These are phyloP conservation scores for Cariama cristata DNA, from an alignment of 2,113 vertebrate genomes.

Conservation along the genomic window DNA sequence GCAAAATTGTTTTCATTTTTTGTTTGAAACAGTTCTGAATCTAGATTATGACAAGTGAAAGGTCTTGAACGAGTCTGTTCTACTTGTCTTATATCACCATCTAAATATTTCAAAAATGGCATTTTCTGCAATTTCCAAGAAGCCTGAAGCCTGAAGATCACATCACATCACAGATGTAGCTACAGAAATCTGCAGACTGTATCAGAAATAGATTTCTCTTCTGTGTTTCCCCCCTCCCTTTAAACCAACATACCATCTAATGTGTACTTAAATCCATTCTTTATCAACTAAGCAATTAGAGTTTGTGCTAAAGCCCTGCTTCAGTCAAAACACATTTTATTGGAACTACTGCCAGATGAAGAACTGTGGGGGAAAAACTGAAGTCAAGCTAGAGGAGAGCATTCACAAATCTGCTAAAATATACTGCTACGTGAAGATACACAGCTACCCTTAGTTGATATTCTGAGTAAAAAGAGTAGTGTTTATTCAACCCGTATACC, in stretches of 20 bases:
- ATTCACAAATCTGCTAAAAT: neutral
- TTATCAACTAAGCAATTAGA: neutral
- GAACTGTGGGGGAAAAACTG: neutral
- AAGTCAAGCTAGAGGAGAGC: neutral
- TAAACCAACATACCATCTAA: neutral
- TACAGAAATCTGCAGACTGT: neutral
- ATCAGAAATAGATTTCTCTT: neutral
- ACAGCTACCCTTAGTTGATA: neutral
- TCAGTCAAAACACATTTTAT: neutral
- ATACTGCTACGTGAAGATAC: neutral
- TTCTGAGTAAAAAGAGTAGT: neutral
- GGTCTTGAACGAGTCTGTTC: neutral
- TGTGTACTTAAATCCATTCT: neutral
- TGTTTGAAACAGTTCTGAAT: neutral
- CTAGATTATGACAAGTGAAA: neutral
- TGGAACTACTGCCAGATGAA: neutral
- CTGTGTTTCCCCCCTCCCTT: fast-evolving
- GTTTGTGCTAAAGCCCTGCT: neutral
- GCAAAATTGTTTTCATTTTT: neutral
- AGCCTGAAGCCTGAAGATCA: neutral
- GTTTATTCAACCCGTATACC: neutral
- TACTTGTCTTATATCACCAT: neutral
- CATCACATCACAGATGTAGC: neutral
- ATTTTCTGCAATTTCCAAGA: neutral
- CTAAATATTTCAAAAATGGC: neutral